These are phyloP conservation scores for Sphinx pinastri DNA, from an alignment of 2,888 invertebrate genomes.

Conservation along the genomic window DNA sequence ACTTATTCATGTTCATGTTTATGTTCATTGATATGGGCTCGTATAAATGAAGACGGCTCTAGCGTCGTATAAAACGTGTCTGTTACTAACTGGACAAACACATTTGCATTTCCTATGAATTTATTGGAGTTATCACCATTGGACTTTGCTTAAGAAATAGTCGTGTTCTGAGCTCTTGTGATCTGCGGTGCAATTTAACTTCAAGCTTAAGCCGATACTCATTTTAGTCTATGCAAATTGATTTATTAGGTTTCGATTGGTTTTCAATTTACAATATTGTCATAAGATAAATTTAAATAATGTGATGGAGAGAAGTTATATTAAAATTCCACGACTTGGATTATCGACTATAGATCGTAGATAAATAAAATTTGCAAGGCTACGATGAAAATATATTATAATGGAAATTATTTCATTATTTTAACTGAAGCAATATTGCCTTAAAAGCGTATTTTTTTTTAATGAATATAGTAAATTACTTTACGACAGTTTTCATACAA, in stretches of 20 bases:
- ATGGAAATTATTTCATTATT: not conserved
- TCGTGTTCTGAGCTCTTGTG: not conserved
- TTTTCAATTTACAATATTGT: not conserved
- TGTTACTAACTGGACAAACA: conserved; percentile 40
- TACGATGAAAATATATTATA: not conserved
- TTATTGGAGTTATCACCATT: conserved; percentile 17
- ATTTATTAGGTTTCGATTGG: not conserved
- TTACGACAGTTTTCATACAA: too few relatives aligned
- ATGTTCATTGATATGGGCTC: conserved; percentile 68
- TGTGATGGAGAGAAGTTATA: not conserved
- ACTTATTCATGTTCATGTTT: conserved; percentile 72
- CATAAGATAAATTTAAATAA: not conserved
- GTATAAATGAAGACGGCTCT: conserved; percentile 52
- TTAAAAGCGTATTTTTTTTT: too few relatives aligned
- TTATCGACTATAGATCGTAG: not conserved
- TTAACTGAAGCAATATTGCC: too few relatives aligned
- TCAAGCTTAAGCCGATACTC: not conserved
- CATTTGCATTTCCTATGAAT: conserved; percentile 35
- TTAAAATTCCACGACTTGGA: not conserved
- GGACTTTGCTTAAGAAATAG: not conserved
- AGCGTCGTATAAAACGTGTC: conserved; percentile 47
- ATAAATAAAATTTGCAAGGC: not conserved
- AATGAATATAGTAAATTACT: too few relatives aligned
- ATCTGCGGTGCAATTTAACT: not conserved
- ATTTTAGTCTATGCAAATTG: too few relatives aligned